Percentiles rank a stretch among this genome's conserved stretches.
Conservation (phyloP, 2,797 vertebrate genomes). For the Crypturellus tataupa region DNA sequence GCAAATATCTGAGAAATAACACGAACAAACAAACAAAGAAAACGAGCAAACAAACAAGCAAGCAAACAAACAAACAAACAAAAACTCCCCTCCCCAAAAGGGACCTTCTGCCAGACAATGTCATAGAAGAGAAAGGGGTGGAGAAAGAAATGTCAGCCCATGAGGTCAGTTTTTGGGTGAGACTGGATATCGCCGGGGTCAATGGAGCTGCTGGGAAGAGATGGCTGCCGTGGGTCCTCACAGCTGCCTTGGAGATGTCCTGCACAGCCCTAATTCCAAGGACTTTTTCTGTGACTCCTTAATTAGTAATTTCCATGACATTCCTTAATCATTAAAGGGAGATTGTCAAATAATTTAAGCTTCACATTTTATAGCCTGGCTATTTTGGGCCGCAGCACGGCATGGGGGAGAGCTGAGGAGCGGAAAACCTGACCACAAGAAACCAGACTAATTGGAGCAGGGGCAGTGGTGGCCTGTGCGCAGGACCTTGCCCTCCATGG, state of each 20-base stretch:
- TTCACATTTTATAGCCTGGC: rapidly evolving
- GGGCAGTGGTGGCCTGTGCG: not conserved
- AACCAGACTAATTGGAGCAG: not conserved
- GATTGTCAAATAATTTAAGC: not conserved
- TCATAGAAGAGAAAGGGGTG: not conserved
- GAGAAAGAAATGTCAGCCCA: not conserved
- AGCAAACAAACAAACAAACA: too few species aligned
- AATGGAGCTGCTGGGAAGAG: not conserved
- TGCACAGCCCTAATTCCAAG: not conserved
- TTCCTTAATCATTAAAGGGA: not conserved
- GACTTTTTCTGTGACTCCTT: rapidly evolving
- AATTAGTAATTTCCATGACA: rapidly evolving
- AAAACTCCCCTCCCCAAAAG: not conserved
- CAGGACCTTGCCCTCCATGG: not conserved
- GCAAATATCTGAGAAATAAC: not conserved
- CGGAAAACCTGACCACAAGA: not conserved
- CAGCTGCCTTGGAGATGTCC: not conserved
- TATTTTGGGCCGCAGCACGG: not conserved
- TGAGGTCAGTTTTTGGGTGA: not conserved
- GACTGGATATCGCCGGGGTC: not conserved
- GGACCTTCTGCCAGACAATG: not conserved
- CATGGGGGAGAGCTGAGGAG: not conserved
- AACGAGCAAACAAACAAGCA: too few species aligned
- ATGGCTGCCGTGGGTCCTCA: not conserved
- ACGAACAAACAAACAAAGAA: not conserved